A percentile compares a stretch with the other conserved stretches of the same genome.
Conservation (phyloP, 2,113 vertebrate genomes). For the Oreochromis tanganicae region DNA sequence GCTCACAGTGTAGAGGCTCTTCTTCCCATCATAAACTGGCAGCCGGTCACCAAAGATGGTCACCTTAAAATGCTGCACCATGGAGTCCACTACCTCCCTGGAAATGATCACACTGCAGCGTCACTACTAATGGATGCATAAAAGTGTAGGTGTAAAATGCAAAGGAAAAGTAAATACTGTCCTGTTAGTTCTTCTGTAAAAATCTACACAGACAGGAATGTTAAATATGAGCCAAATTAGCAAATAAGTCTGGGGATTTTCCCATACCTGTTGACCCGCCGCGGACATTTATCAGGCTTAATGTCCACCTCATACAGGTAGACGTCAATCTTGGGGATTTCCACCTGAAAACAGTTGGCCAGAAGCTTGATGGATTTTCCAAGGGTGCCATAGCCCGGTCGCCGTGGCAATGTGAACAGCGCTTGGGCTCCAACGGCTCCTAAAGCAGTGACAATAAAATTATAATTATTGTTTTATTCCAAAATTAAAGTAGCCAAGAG, state of each 20-base stretch:
- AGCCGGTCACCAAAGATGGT: constrained; percentile 95
- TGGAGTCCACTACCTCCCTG: constrained; percentile 96
- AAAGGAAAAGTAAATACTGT: background rate
- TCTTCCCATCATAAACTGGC: constrained; percentile 97
- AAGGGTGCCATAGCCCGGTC: constrained; percentile 95
- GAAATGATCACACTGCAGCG: background rate
- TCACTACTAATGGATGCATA: background rate
- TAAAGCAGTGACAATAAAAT: constrained; percentile 22
- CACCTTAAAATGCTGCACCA: constrained; percentile 99
- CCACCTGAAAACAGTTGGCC: constrained; percentile 99
- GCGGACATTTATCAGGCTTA: constrained; percentile 96
- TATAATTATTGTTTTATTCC: background rate
- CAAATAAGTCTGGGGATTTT: background rate
- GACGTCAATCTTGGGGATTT: constrained; percentile 98
- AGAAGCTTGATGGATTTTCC: constrained; percentile 97
- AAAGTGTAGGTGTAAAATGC: background rate
- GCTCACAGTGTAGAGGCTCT: constrained; percentile 92
- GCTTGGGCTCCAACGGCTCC: constrained; percentile 81
- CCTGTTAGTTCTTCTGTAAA: background rate
- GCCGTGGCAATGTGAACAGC: constrained; percentile 89
- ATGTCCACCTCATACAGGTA: constrained; percentile 98
- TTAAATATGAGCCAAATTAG: background rate
- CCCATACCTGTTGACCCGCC: constrained; percentile 90
- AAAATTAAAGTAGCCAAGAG: background rate
- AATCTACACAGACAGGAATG: background rate